Evolutionary conservation across 2,113 vertebrate genomes (phyloP), one percentile per base, ranked within the genome.

Genomic region (Brachyistius frenatus): DNA sequence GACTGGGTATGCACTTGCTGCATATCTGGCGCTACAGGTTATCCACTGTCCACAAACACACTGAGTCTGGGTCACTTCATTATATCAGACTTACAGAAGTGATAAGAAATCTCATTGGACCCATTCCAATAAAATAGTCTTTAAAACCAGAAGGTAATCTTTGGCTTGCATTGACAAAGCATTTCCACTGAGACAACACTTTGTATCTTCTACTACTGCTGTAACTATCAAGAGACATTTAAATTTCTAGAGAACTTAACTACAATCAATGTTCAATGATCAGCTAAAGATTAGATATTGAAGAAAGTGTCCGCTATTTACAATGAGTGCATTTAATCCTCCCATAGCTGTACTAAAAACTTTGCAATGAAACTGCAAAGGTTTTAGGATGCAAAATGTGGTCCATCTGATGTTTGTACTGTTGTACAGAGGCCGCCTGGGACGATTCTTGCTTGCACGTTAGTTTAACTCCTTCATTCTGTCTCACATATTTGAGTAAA

Each of bases 401-500:
- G 50, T 63, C 71, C 79, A 73, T 78, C 32, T 44, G 72, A 86
- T 81, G 80, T 80, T 80, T 78, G 53, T 74, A 58, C 65, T 68
- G 56, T 73, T 82, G 39, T 68, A 72, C 44, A 69, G 62, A 66
- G 39, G 53, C 56, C 56, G n/a, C 37, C 68, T 64, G 69, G 62
- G 74, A 82, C 53, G 39, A 61, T 69, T 77, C 82, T 74, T 62
- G 36, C 80, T 86, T 73, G 36, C 84, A 82, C 74, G 78, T 78
- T 62, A 70, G 66, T 60, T 47, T 65, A 74, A 72, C 74, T 86
- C 79, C 66, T 71, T 56, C 69, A 61, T 71, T 83, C 76, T 78
- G 41, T 41, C 23, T 57, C 47, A 69, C 31, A 46, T 65, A 58
- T 65, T 49, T 46, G n/a, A n/a, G 41, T 66, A 63, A 72, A 73